These are phyloP conservation scores for Pomacea canaliculata DNA, from an alignment of 2,888 invertebrate genomes.

Conservation along the genomic window DNA sequence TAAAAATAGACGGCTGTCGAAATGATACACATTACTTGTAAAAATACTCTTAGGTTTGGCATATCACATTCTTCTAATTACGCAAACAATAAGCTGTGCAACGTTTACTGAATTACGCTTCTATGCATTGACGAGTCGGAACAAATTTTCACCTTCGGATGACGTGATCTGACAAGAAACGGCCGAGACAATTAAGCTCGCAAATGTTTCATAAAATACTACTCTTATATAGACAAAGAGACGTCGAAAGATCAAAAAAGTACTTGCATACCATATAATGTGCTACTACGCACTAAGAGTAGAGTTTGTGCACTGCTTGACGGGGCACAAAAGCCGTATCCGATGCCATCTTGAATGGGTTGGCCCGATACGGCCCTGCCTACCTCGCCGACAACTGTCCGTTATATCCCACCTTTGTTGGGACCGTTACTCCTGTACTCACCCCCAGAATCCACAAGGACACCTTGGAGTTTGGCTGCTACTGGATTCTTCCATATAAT, in stretches of 20 bases:
- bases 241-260: too few relatives aligned
- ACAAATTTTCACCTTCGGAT: not conserved
- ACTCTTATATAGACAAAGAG: too few relatives aligned
- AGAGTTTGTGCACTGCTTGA: constrained; percentile 9
- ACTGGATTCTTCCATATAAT: constrained; percentile 60
- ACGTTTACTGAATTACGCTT: not conserved
- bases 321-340: constrained; percentile 15
- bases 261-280: too few relatives aligned
- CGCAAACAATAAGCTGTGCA: not conserved
- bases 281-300: too few relatives aligned
- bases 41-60: too few relatives aligned
- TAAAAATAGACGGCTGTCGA: too few relatives aligned
- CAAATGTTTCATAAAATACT: too few relatives aligned
- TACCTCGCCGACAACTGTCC: constrained; percentile 20
- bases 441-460: constrained; percentile 65
- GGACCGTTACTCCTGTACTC: constrained; percentile 32
- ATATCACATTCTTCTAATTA: too few relatives aligned
- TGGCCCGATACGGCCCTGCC: constrained; percentile 24
- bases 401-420: not conserved
- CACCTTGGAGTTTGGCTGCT: constrained; percentile 58
- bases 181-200: not conserved
- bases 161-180: constrained; percentile 23
- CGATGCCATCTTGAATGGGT: constrained; percentile 28
- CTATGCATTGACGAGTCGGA: too few relatives aligned
- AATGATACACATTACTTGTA: too few relatives aligned